A percentile compares a stretch with the other conserved stretches of the same genome.
phyloP scores from a whole-genome alignment of 2,113 vertebrate species.

The Carassius carassius region DNA sequence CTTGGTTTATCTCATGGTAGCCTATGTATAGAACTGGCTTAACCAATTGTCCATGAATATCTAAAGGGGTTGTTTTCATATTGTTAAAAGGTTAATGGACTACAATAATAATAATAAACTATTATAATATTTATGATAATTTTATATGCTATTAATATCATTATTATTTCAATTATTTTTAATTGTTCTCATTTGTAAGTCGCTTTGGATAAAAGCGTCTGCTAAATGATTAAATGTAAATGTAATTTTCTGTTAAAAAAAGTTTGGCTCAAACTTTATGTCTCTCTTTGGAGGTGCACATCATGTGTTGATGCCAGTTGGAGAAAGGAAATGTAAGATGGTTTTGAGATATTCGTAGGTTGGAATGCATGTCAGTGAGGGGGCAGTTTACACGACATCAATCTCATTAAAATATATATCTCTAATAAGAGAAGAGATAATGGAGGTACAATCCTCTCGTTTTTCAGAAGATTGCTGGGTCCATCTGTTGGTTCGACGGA shows the following conservation, averaged over 20 bases:
- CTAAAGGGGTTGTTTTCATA: background rate
- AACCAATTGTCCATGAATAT: background rate
- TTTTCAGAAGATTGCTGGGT: slow-evolving; percentile 65
- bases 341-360: background rate
- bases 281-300: background rate
- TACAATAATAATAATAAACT: background rate
- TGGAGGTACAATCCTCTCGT: slow-evolving; percentile 63
- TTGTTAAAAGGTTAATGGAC: background rate
- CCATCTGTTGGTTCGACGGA: slow-evolving; percentile 74
- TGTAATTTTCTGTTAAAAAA: background rate
- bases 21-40: background rate
- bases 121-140: background rate
- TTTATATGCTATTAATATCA: background rate
- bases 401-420: slow-evolving; percentile 68
- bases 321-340: background rate
- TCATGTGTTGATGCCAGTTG: background rate
- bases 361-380: background rate
- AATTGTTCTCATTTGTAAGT: too few relatives aligned
- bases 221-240: too few relatives aligned
- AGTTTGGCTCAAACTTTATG: background rate
- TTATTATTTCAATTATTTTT: background rate
- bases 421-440: slow-evolving; percentile 64
- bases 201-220: too few relatives aligned
- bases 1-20: slow-evolving; percentile 20
- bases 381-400: slow-evolving; percentile 54